phyloP scores from a whole-genome alignment of 2,113 vertebrate genomes.

The Eudyptes chrysolophus region DNA sequence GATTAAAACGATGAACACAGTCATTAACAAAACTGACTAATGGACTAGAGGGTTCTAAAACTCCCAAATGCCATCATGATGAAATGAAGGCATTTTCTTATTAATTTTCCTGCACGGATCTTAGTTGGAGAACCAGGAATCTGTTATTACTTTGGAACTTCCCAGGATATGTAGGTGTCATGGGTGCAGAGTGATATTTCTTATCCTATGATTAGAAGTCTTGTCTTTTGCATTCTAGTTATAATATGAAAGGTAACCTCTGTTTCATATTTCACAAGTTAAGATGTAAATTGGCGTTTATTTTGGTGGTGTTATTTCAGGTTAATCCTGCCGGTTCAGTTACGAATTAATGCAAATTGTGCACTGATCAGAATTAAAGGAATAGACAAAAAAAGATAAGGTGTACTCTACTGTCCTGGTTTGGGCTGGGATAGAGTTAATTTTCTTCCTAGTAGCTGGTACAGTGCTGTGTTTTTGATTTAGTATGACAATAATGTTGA shows the following conservation, averaged over 20 bases:
- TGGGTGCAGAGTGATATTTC: not conserved
- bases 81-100: slow-evolving; percentile 77
- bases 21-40: slow-evolving; percentile 81
- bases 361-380: not conserved
- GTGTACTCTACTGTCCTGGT: too few relatives aligned
- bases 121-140: slow-evolving; percentile 58
- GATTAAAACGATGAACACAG: slow-evolving; percentile 76
- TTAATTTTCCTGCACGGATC: slow-evolving; percentile 76
- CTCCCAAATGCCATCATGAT: slow-evolving; percentile 77
- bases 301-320: not conserved
- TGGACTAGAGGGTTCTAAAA: slow-evolving; percentile 69
- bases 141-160: slow-evolving; percentile 51
- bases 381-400: not conserved
- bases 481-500: too few relatives aligned
- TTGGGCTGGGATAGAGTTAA: too few relatives aligned
- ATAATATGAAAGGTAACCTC: not conserved
- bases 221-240: not conserved
- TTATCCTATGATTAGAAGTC: not conserved
- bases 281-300: not conserved
- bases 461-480: too few relatives aligned
- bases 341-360: not conserved
- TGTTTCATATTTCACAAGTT: not conserved
- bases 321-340: not conserved
- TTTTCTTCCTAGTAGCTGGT: too few relatives aligned
- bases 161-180: not conserved